phyloP scores from a whole-genome alignment of 1,140 invertebrate genomes.

The Zaprionus camerounensis region DNA sequence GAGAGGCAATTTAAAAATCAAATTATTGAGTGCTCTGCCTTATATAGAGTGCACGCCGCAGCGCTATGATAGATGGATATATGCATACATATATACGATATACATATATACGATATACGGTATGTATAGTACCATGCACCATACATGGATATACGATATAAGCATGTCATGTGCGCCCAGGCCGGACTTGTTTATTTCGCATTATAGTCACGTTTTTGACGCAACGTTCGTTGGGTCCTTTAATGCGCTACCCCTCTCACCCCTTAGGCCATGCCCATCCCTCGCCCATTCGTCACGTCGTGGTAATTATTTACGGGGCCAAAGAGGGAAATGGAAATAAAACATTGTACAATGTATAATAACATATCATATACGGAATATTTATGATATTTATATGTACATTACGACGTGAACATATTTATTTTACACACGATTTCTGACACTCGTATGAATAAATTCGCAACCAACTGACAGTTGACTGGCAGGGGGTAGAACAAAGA shows the following conservation, averaged over 20 bases:
- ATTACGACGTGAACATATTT: conserved; percentile 66
- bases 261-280: background rate
- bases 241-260: conserved; percentile 70
- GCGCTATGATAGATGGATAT: conserved; percentile 9
- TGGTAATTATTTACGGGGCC: conserved; percentile 79
- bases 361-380: conserved; percentile 68
- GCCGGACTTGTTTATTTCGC: conserved; percentile 51
- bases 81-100: background rate
- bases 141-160: conserved; percentile 11
- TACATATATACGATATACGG: conserved; percentile 1
- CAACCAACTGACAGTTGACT: background rate
- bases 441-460: conserved; percentile 67
- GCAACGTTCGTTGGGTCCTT: conserved; percentile 77
- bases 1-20: conserved; percentile 65
- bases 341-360: conserved; percentile 63
- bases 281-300: conserved; percentile 58
- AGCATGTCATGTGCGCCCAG: conserved; percentile 7
- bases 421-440: conserved; percentile 50
- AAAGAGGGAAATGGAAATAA: conserved; percentile 55
- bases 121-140: background rate
- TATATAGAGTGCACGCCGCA: conserved; percentile 60
- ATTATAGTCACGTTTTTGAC: conserved; percentile 81
- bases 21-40: conserved; percentile 70
- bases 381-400: conserved; percentile 71
- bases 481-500: background rate